Conservation (phyloP, 1,140 invertebrate genomes). For the Musca domestica region DNA sequence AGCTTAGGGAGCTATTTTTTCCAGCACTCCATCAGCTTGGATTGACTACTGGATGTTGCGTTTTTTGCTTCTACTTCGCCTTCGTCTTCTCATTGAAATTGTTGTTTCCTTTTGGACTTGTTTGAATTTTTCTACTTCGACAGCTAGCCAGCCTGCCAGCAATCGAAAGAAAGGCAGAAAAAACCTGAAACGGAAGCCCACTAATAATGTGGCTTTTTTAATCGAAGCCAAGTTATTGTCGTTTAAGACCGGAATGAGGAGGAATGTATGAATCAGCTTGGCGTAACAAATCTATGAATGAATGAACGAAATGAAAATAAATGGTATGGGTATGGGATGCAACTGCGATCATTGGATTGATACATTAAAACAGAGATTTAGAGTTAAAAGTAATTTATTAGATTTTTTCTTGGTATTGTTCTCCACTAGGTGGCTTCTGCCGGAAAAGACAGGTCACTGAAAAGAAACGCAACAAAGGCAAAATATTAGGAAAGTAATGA, state of each 20-base stretch:
- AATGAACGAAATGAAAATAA: not conserved
- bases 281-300: not conserved
- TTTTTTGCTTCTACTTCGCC: no score
- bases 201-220: constrained; percentile 20
- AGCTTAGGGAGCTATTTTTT: no score
- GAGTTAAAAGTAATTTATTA: no score
- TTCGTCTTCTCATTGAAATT: no score
- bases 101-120: no score
- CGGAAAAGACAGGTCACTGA: not conserved
- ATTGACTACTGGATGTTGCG: no score
- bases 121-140: no score
- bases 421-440: not conserved
- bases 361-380: not conserved
- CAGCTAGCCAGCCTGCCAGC: no score
- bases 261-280: not conserved
- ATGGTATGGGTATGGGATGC: no score
- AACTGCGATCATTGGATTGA: not conserved
- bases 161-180: no score
- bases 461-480: not conserved
- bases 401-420: no score
- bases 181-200: constrained; percentile 16
- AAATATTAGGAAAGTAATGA: not conserved
- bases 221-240: constrained; percentile 10
- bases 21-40: no score
- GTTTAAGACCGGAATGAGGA: not conserved